Percentiles rank a stretch among this genome's conserved stretches.
Evolutionary conservation across 1,140 invertebrate genomes (phyloP).

Genomic region (Zeugodacus cucurbitae): DNA sequence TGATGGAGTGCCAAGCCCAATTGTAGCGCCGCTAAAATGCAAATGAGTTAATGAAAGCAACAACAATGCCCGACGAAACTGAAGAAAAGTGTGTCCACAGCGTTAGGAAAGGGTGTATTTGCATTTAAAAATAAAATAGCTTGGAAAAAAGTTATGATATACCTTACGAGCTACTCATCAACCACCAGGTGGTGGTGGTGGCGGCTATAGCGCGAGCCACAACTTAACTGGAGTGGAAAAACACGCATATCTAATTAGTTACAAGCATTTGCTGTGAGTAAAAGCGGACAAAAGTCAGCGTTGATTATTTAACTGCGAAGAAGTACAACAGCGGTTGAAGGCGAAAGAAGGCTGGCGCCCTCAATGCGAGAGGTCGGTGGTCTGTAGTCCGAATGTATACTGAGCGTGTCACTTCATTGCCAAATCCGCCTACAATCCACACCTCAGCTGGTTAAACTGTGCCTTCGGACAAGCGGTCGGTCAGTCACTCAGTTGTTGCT

Average conservation of each 20-base stretch:
- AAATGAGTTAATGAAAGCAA: constrained; percentile 12
- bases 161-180: not conserved
- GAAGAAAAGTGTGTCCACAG: not conserved
- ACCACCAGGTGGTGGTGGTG: too few species aligned
- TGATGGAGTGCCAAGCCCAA: not conserved
- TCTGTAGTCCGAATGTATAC: not conserved
- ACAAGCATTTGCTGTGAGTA: not conserved
- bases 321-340: not conserved
- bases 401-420: constrained; percentile 9
- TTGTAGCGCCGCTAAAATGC: not conserved
- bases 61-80: not conserved
- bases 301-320: not conserved
- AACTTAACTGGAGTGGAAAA: constrained; percentile 21
- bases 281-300: not conserved
- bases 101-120: too few species aligned
- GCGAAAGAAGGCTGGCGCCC: not conserved
- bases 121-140: too few species aligned
- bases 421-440: not conserved
- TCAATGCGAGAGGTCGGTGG: not conserved
- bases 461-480: not conserved
- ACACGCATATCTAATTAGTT: constrained; percentile 29
- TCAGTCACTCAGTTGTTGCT: not conserved
- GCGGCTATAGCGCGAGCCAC: not conserved
- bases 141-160: not conserved
- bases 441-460: not conserved